Conservation (phyloP, 2,888 invertebrate genomes). For the Kryphioiulus occultus region DNA sequence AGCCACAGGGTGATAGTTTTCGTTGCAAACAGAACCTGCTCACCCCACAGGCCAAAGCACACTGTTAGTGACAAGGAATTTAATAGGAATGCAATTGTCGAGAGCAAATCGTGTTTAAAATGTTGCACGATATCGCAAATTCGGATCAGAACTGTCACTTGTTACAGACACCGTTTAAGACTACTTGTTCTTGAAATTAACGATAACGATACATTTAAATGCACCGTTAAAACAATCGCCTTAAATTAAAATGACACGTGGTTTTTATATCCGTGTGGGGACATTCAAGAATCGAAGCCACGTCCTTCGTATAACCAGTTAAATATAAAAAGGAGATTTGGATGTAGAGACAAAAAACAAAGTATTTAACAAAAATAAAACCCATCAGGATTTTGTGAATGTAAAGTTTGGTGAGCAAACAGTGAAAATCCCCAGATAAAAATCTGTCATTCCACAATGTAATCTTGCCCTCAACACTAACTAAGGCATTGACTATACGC, state of each 20-base stretch:
- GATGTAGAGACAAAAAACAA: neutral
- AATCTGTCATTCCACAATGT: neutral
- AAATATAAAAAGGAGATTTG: neutral
- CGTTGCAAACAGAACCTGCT: no score
- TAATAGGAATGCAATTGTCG: neutral
- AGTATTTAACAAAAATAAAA: neutral
- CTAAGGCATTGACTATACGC: neutral
- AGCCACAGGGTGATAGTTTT: no score
- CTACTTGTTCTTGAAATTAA: neutral
- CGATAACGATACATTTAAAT: neutral
- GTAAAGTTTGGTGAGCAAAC: neutral
- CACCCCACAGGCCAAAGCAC: neutral
- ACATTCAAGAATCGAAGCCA: neutral
- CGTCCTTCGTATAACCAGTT: conserved; percentile 19
- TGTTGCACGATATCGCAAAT: neutral
- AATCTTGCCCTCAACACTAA: neutral
- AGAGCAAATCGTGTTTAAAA: neutral
- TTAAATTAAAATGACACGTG: conserved; percentile 18
- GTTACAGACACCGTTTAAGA: conserved; percentile 2
- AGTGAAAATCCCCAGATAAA: neutral
- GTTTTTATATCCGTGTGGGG: neutral
- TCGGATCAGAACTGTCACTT: conserved; percentile 20
- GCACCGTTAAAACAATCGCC: neutral
- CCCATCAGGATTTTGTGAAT: neutral
- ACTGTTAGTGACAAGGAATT: neutral